Base-by-base conservation (phyloP, 2,797 vertebrate genomes). In the Nannoperca obscura region DNA sequence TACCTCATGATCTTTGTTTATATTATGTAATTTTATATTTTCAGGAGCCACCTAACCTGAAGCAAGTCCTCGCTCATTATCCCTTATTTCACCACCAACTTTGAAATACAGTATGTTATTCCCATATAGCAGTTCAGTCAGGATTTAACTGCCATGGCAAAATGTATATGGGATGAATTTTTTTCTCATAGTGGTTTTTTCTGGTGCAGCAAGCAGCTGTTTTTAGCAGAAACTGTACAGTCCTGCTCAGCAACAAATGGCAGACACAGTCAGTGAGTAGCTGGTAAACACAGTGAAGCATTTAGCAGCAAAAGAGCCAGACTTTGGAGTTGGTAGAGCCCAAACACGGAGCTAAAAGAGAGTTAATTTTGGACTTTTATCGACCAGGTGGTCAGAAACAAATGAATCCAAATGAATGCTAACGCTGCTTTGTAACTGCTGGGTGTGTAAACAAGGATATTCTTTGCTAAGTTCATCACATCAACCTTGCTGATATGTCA, bases 21-120 rank as follows among this genome's bases (percentile, higher is more conserved):
- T 59, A 63, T 68, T 68, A 65, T 55, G 32, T 81, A 58, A 68
- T 69, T 61, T 32, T 15, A 83, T 69, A 59, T 78, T 73, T 72
- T 13, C 34, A 52, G 17, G 38, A 49, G 71, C 78, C 65, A 42
- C 36, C 36, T 50, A 36, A 40, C 34, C 65, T 69, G 19, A 71
- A 58, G 32, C 22, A 42, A 47, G 27, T 13, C 20, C 36, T 30
- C 19, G 62, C 10, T 59, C 20, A 42, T 3, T 10, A 19, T 61
- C n/a, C 40, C 3, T 36, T 36, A 19, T 19, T 20, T 34, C 60
- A 7, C 32, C 19, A 32, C n/a, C 20, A 17, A 27, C 40, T 42
- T 19, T 42, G 58, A 64, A 55, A 32, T 14, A n/a, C 19, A 44
- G 36, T 15, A 13, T 50, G 10, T n/a, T 10, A 65, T 22, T 50